Evolutionary conservation across 2,113 vertebrate genomes (phyloP), one percentile per base, ranked within the genome.

Genomic region (Vicugna pacos): DNA sequence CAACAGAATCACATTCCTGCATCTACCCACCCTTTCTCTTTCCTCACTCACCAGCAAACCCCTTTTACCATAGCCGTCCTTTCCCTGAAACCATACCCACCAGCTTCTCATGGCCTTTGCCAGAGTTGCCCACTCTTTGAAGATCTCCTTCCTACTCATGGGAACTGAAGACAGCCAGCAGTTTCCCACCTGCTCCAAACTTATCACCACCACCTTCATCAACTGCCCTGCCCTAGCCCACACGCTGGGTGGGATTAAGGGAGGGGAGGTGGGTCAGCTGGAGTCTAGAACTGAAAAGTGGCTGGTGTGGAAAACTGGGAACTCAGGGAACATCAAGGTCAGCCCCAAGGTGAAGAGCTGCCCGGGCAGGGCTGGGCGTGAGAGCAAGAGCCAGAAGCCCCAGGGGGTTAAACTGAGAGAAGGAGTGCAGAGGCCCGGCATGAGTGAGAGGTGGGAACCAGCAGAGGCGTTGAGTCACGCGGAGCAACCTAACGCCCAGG

Each of bases 371-470:
- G 56, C 60, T 73, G 17, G 38, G 82, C 72, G 65, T 64, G 83
- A 60, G 9, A 93, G 62, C 76, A 32, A 35, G 35, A 94, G 95
- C 88, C 88, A 96, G 85, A 82, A 76, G 67, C 85, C 83, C 77
- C 67, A 9, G 65, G 64, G 85, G 88, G 76, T 69, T 92, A 22
- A 46, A 88, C 22, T 0, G 6, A 83, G 60, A 95, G 72, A 58
- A 65, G 42, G 80, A 89, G 54, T 42, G 67, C 48, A 52, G 8
- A 26, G 52, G 76, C 52, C 38, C 12, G 2, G 17, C 77, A 73
- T 70, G 72, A 95, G 38, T 0, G 14, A 82, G 70, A 95, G 76
- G 24, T 96, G 95, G 97, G 96, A 97, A 96, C 88, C 72, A 15
- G 28, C 56, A 72, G 46, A 89, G 38, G 35, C 16, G 17, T 65